These are phyloP conservation scores for Myotis vivesi DNA, from an alignment of 2,797 vertebrate species.

Conservation along the genomic window DNA sequence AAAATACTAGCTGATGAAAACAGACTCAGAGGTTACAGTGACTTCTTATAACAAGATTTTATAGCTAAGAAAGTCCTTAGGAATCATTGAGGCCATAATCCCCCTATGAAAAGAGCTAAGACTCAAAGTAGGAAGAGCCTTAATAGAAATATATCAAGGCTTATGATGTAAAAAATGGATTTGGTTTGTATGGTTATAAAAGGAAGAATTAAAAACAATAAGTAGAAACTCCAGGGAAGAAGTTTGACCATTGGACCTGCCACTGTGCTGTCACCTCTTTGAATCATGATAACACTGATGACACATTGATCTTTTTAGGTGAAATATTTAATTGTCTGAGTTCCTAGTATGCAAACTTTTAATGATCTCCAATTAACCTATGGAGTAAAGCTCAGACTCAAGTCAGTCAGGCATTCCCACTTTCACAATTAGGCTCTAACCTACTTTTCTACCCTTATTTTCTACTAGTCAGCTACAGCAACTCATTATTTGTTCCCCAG, in stretches of 20 bases:
- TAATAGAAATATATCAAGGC: not conserved
- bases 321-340: slow-evolving; percentile 34
- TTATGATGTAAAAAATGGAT: not conserved
- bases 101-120: not conserved
- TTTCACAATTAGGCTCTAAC: not conserved
- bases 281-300: not conserved
- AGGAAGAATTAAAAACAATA: not conserved
- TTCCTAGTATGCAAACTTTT: slow-evolving; percentile 22
- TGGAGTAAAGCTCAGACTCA: slow-evolving; percentile 18
- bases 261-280: not conserved
- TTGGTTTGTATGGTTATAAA: not conserved
- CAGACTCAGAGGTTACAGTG: not conserved
- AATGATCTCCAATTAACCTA: not conserved
- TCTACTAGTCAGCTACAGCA: not conserved
- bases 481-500: not conserved
- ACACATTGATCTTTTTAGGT: not conserved
- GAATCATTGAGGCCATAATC: not conserved
- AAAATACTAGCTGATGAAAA: slow-evolving; percentile 15
- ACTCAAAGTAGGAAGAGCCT: not conserved
- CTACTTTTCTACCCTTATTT: not conserved
- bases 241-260: not conserved
- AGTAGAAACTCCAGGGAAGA: not conserved
- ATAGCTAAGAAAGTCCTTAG: not conserved
- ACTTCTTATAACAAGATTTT: not conserved
- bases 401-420: not conserved